Percentiles rank a stretch among this genome's conserved stretches.
Conservation (phyloP, 92 coral and sea anemone species). For the Metridium senile region DNA sequence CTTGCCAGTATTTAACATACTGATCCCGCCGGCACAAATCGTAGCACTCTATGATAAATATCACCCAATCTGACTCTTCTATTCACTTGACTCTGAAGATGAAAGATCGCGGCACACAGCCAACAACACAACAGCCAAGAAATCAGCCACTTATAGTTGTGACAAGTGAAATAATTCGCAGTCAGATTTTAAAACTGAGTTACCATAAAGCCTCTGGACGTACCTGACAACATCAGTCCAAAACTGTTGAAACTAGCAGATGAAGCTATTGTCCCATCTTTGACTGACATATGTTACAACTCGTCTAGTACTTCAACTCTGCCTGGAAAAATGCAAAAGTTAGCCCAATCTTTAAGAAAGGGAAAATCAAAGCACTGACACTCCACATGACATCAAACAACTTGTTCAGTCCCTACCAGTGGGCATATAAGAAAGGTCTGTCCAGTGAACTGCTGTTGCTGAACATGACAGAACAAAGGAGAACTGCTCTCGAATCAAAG, state of each 20-base stretch:
- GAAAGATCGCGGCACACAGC: too few relatives aligned
- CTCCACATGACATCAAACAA: not conserved
- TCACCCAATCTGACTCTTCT: too few relatives aligned
- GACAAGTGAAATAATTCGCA: too few relatives aligned
- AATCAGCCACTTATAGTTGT: too few relatives aligned
- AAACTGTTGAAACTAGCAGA: not conserved
- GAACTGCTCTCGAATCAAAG: constrained; percentile 1
- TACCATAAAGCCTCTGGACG: too few relatives aligned
- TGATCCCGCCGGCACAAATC: too few relatives aligned
- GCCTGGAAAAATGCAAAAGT: constrained; percentile 3
- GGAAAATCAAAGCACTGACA: not conserved
- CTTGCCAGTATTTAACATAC: too few relatives aligned
- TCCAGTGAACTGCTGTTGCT: not conserved
- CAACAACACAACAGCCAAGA: too few relatives aligned
- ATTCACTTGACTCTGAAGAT: too few relatives aligned
- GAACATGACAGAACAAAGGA: not conserved
- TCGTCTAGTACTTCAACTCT: not conserved
- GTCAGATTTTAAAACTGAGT: too few relatives aligned
- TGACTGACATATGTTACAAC: not conserved
- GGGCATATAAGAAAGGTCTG: not conserved
- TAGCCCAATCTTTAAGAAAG: not conserved
- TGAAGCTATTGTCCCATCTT: not conserved
- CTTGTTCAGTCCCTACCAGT: not conserved
- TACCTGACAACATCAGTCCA: too few relatives aligned
- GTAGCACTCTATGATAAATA: too few relatives aligned